Base-by-base conservation (phyloP, 2,888 invertebrate species). In the Caenorhabditis sp. region DNA sequence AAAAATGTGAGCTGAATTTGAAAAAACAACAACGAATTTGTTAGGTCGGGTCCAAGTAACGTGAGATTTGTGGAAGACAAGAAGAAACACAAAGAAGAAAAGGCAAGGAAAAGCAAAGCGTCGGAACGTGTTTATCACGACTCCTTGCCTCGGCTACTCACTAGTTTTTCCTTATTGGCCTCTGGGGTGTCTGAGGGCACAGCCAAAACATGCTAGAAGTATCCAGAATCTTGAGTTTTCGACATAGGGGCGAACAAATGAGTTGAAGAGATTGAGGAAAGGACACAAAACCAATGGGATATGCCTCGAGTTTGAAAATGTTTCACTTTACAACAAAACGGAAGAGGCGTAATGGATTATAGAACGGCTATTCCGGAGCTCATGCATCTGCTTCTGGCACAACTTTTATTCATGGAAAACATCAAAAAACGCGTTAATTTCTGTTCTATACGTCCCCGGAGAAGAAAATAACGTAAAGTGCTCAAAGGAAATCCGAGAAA, bases 151-250 rank as follows among this genome's bases (percentile, higher is more conserved):
- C 17, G 9, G 39, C 30, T 43, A 73, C 72, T 73, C 63, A 73
- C 72, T 73, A 73, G 62, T 73, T 73, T 53, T 52, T 62, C 56
- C 72, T 62, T 56, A 58, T 65, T 73, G 63, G 72, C 43, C 56
- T 63, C 56, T 58, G 22, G 63, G 72, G 72, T 63, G 48, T 50
- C 50, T 35, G 58, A 58, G 63, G 72, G 56, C 56, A 45, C 56
- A 56, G 56, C 52, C 58, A 43, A 58, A 52, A 55, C 72, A 73
- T 65, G 53, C 48, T 66, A 48, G 50, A 58, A 50, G 11, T 13
- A 35, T 13, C 35, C 11, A 35, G 9, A 35, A 35, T 13, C 13
- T 2, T 35, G 9, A 30, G 30, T 30, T 30, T 30, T 35, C 13
- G 35, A 30, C 20, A n/a, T n/a, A n/a, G n/a, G n/a, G n/a, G 48